Base-by-base conservation (phyloP, 2,797 vertebrate species). In the Leptoclinus maculatus region DNA sequence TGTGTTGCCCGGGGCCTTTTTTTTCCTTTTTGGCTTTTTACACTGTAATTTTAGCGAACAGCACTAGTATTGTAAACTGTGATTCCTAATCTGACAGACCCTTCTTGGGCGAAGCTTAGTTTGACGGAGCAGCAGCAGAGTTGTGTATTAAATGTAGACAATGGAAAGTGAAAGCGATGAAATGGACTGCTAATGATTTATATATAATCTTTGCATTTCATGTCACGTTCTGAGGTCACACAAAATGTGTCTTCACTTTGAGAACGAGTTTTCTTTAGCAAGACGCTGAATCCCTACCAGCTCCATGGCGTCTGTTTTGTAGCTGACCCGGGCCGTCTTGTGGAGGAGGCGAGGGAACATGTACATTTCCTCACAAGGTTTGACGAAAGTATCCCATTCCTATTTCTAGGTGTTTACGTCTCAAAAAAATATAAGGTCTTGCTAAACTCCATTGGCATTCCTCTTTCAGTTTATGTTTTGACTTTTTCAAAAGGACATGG, bases 401-500 rank as follows among this genome's bases (percentile, higher is more conserved):
- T 59, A 56, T 70, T 66, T 77, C n/a, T 5, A 51, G 32, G n/a
- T 69, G 21, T 71, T 67, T 45, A 25, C 57, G 7, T 29, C 27
- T 68, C 7, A 43, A 43, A 54, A 32, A 2, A 32, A 16, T 9
- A 0, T 17, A 38, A 17, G 60, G 34, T 25, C n/a, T 57, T 49
- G 29, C 9, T 43, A 17, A 69, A 47, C 58, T 66, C 32, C 41
- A 6, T 1, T 13, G 34, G 51, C 41, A 19, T 41, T 41, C 71
- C 36, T 32, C 49, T 39, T 17, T 68, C 25, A 23, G 10, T 54
- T 65, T 41, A 10, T 70, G 17, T 70, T 59, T n/a, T 32, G 43
- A 68, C 65, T 66, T 67, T 64, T 74, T 29, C 47, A 66, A 49
- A 54, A 64, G 47, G 66, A 71, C 39, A 51, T 4, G 36, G 65